Percentiles rank a stretch among this genome's conserved stretches.
Evolutionary conservation across 2,113 vertebrate species (phyloP).

Genomic region (Laterallus jamaicensis): DNA sequence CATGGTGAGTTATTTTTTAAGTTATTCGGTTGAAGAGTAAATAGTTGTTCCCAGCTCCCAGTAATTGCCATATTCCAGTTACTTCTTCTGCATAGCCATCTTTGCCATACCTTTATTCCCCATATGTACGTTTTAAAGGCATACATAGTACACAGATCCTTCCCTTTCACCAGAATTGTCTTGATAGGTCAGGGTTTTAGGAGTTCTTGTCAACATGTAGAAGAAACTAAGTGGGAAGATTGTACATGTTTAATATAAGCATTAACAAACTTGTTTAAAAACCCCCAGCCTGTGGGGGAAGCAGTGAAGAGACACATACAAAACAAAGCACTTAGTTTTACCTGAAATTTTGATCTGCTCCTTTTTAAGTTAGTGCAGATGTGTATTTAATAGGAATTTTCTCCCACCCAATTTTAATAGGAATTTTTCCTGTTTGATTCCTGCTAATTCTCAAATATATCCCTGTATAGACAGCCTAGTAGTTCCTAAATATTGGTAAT

Average conservation of each 20-base stretch:
- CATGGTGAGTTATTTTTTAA: slow-evolving; percentile 78
- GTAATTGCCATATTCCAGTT: slow-evolving; percentile 70
- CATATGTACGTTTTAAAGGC: slow-evolving; percentile 45
- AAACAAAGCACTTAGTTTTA: background rate
- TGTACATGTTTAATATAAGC: background rate
- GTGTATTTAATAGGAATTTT: background rate
- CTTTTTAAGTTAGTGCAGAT: background rate
- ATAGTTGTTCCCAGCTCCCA: slow-evolving; percentile 68
- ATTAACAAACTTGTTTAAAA: background rate
- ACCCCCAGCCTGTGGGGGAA: background rate
- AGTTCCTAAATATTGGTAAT: background rate
- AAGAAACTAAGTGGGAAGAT: background rate
- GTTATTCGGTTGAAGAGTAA: slow-evolving; percentile 73
- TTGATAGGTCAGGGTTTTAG: background rate
- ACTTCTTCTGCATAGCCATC: slow-evolving; percentile 47
- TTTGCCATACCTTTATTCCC: slow-evolving; percentile 10
- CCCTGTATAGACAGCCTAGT: background rate
- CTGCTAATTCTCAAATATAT: background rate
- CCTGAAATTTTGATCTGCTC: background rate
- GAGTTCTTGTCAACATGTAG: background rate
- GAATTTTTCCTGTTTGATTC: background rate
- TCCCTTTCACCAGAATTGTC: background rate
- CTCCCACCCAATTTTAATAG: too few relatives aligned
- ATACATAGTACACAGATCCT: background rate
- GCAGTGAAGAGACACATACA: background rate